Evolutionary conservation across 2,113 vertebrate genomes (phyloP).

Genomic region (Solenodon paradoxus): DNA sequence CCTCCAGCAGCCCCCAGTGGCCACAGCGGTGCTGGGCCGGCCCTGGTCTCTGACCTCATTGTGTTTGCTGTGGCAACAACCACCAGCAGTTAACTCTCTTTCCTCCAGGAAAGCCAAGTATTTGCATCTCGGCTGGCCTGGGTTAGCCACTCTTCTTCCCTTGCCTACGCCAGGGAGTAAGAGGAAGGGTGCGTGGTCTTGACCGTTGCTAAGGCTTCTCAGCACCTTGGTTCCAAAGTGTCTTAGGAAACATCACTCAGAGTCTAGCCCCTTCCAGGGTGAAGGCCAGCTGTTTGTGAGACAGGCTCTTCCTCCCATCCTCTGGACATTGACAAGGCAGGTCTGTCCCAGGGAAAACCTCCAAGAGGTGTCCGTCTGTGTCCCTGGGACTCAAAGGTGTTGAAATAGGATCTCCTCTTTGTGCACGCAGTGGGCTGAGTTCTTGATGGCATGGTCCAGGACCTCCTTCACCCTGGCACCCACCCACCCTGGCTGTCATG

Average conservation of each 20-base stretch:
- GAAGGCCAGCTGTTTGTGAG: not conserved
- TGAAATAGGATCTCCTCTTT: not conserved
- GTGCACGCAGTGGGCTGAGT: not conserved
- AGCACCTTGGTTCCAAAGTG: not conserved
- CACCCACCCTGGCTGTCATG: not conserved
- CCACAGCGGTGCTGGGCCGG: not conserved
- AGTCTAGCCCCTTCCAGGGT: not conserved
- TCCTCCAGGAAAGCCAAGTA: constrained; percentile 51
- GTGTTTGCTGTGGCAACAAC: constrained; percentile 77
- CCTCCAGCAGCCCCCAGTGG: constrained; percentile 38
- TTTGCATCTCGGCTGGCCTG: constrained; percentile 10
- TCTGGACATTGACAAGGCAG: not conserved
- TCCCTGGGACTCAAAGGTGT: not conserved
- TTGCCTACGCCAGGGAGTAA: not conserved
- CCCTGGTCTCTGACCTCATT: constrained; percentile 60
- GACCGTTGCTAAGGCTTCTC: not conserved
- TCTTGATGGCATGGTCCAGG: not conserved
- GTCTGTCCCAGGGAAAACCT: not conserved
- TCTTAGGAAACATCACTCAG: not conserved
- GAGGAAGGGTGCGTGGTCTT: not conserved
- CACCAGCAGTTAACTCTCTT: constrained; percentile 14
- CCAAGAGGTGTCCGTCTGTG: not conserved
- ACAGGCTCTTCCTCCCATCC: not conserved
- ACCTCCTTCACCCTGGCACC: not conserved
- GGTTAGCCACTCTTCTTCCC: not conserved